Percentiles rank a stretch among this genome's conserved stretches.
Conservation (phyloP, 2,888 invertebrate species). For the Callyntrura sp. region DNA sequence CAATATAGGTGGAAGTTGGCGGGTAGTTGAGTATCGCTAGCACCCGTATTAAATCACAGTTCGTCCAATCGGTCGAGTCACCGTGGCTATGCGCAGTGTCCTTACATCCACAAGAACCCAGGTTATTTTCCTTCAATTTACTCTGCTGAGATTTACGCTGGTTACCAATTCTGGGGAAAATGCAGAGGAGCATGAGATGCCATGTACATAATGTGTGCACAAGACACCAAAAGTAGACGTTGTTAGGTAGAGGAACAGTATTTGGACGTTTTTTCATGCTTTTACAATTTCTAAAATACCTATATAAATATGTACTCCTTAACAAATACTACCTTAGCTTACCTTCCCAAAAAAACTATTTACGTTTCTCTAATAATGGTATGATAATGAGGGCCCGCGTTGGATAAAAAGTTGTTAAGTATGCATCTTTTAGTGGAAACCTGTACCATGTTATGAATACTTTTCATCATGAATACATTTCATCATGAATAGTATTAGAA, state of each 20-base stretch:
- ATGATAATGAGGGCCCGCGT: no score
- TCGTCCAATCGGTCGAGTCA: conserved; percentile 27
- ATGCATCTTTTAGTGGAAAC: no score
- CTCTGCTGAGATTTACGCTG: conserved; percentile 10
- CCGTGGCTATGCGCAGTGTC: not conserved
- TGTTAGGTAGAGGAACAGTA: not conserved
- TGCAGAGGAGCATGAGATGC: no score
- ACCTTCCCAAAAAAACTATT: no score
- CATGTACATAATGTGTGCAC: not conserved
- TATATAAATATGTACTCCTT: no score
- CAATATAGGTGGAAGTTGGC: not conserved
- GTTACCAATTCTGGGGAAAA: no score
- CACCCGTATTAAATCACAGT: conserved; percentile 16
- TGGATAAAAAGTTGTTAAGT: no score
- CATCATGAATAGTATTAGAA: not conserved
- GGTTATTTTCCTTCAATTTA: not conserved
- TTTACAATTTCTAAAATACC: no score
- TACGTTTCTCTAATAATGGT: no score
- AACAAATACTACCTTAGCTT: no score
- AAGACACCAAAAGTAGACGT: not conserved
- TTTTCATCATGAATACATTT: not conserved
- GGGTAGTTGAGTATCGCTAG: not conserved
- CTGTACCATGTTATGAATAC: not conserved
- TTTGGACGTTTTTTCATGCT: no score
- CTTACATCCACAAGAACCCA: not conserved